Base-by-base conservation (phyloP, 2,888 invertebrate species). In the Drosophila fulvimacula region DNA sequence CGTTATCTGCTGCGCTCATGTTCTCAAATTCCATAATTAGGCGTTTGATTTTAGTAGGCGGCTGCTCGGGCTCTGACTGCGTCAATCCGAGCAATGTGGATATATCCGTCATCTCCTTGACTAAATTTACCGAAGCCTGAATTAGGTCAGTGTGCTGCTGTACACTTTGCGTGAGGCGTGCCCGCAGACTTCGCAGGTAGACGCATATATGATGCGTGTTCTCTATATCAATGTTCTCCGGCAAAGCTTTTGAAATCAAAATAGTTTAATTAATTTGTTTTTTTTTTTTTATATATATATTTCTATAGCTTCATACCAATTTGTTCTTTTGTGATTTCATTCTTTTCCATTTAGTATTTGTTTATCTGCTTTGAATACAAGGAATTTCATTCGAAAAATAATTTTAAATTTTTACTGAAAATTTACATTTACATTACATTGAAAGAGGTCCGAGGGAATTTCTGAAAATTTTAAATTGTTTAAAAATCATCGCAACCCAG, bases 61-160 rank as follows among this genome's bases (percentile, higher is more conserved):
- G 70, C 10, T 41, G 17, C 3, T 58, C 59, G 4, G 55, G n/a
- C 5, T 32, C 49, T 4, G 52, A 36, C 10, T 63, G 61, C 2
- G 59, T 34, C n/a, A 70, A 17, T 3, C 58, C 19, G 19, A 85
- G 32, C 17, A 65, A 62, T 6, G 76, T 78, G 9, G 81, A 77
- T 4, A 91, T 83, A n/a, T 90, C 82, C 3, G 74, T 68, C 15
- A 91, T 73, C 61, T 90, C 89, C 48, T 80, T 80, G 2, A 90
- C 76, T 0, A 91, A 69, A 11, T 77, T 81, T 3, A 82, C 63
- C 19, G 90, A 90, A 9, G 75, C 61, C 34, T 79, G 69, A 10
- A 90, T 82, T 9, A 84, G 70, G 17, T 77, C 80, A 30, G 77
- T 77, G 44, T 89, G 82, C 62, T 86, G 74, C 19, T 58, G 41